Conservation (phyloP, 2,113 vertebrate species). For the Platichthys flesus region DNA sequence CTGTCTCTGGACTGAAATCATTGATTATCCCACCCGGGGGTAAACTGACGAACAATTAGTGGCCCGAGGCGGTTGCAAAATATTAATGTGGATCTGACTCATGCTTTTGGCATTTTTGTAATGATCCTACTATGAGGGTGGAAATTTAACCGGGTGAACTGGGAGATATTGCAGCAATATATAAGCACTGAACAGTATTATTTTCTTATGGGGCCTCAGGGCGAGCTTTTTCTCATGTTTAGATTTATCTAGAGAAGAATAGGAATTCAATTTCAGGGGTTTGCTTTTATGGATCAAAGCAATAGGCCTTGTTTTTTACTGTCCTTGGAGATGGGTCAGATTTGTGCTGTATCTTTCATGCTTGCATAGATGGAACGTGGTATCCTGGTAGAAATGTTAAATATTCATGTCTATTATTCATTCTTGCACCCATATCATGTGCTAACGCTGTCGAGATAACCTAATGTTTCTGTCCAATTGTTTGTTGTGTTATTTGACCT, state of each 20-base stretch:
- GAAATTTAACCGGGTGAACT: conserved; percentile 14
- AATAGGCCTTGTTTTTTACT: not conserved
- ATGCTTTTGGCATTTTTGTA: conserved; percentile 32
- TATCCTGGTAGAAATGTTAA: too few species aligned
- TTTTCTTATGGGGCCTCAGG: not conserved
- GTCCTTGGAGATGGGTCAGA: not conserved
- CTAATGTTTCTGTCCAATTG: too few species aligned
- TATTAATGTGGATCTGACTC: conserved; percentile 16
- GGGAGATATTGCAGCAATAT: conserved; percentile 15
- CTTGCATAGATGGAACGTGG: not conserved
- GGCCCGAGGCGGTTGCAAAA: conserved; percentile 20
- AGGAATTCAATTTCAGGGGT: not conserved
- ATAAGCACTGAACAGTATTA: not conserved
- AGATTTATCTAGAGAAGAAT: not conserved
- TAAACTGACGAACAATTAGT: conserved; percentile 54
- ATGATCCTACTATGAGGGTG: conserved; percentile 12
- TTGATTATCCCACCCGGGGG: conserved; percentile 54
- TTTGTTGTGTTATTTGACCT: not conserved
- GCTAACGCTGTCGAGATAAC: not conserved
- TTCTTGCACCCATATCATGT: not conserved
- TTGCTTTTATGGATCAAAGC: not conserved
- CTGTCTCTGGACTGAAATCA: conserved; percentile 45
- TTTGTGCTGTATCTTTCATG: not conserved
- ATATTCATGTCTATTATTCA: too few species aligned
- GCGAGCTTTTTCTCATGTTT: conserved; percentile 11